Base-by-base conservation (phyloP, 1,140 invertebrate species). In the Drosophila nebulosa region DNA sequence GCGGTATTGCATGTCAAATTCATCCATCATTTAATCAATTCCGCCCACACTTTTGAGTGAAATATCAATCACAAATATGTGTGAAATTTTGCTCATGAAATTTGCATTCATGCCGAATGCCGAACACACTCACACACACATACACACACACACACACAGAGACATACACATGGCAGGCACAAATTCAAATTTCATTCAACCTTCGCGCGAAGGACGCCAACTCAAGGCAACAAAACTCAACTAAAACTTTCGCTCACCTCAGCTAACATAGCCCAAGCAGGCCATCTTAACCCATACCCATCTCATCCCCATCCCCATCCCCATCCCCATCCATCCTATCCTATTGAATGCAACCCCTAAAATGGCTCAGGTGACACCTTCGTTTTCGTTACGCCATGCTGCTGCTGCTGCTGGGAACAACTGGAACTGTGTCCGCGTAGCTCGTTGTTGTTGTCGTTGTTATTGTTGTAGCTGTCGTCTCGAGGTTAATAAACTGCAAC, bases 401-500 rank as follows among this genome's bases (percentile, higher is more conserved):
- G n/a, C n/a, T 52, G 64, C 50, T 61, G 60, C 73, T 61, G n/a
- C n/a, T 56, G 70, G 60, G 57, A 46, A 18, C 39, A 42, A 42
- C 39, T 42, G 14, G 39, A 42, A 42, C 14, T 42, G 39, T 16
- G 39, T 16, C 16, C 39, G 36, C 14, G 1, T 42, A 42, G 12
- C 39, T 42, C 14, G 39, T 46, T 46, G 16, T 46, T 46, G 39
- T n/a, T n/a, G n/a, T n/a, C n/a, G n/a, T n/a, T n/a, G n/a, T n/a
- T n/a, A n/a, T n/a, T n/a, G n/a, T n/a, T n/a, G n/a, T n/a, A n/a
- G n/a, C n/a, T n/a, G n/a, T n/a, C n/a, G n/a, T 21, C 14, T 32
- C 39, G 39, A 73, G 89, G 89, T 90, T 89, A 90, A 90, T 79
- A 89, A 90, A 89, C 89, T 90, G 70, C 58, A 90, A 89, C 66